Base-by-base conservation (phyloP, 2,888 invertebrate genomes). In the Scrobipalpa costella region DNA sequence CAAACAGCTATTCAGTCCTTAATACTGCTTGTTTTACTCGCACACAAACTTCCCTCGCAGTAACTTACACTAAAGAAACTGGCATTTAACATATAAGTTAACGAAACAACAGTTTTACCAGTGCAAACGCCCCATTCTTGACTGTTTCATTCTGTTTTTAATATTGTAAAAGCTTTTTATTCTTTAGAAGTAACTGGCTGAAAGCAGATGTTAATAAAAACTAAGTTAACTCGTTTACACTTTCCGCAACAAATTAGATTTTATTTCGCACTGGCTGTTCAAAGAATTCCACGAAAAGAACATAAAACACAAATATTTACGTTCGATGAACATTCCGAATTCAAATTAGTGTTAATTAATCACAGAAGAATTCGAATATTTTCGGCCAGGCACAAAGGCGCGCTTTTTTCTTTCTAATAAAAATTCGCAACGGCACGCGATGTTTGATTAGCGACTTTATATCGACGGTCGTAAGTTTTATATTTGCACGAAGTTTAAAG, bases 291-390 rank as follows among this genome's bases (percentile, higher is more conserved):
- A 11, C 34, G 15, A 33, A 34, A 27, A 55, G n/a, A 52, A 27
- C 2, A 44, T 44, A n/a, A 52, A 33, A 21, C 13, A 49, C 47
- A 40, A 61, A 38, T 40, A 55, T 33, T 15, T 55, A 55, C 15
- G 15, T 55, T 34, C 55, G 2, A 34, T 55, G 34, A 55, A 55
- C 55, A 55, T 55, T 55, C 55, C 34, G 34, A 55, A 55, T 55
- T 55, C 55, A 55, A 55, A 55, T 55, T 55, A 55, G n/a, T 34
- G 34, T 55, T 55, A 33, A 55, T 55, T 55, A 55, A 55, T 55
- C 27, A 55, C 55, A 13, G 1, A 34, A 27, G 9, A 34, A 55
- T 55, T 55, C 13, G 33, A 44, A 47, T 47, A 33, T 44, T 60
- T 27, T 15, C n/a, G 15, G 40, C 21, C n/a, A 17, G 27, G 36